Percentiles rank a stretch among this genome's conserved stretches.
phyloP scores from a whole-genome alignment of 2,797 vertebrate species.

The Pelobates cultripes region DNA sequence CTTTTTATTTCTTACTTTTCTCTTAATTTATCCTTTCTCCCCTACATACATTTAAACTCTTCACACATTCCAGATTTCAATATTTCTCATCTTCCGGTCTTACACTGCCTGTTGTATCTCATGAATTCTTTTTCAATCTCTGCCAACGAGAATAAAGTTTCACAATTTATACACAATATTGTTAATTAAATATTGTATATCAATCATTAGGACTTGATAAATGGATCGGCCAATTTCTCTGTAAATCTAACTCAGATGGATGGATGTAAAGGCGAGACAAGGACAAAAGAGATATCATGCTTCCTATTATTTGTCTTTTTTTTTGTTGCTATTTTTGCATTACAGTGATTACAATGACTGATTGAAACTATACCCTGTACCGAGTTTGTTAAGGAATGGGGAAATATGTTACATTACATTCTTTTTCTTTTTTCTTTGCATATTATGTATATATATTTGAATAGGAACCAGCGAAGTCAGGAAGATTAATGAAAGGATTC shows the following conservation, averaged over 20 bases:
- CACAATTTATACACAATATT: too few species aligned
- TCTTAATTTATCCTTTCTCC: too few species aligned
- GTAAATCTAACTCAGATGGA: background rate
- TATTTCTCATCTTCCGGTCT: too few species aligned
- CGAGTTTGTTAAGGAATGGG: background rate
- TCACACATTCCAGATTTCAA: too few species aligned
- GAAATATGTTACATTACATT: conserved; percentile 24
- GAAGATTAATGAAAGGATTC: conserved; percentile 54
- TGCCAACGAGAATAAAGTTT: too few species aligned
- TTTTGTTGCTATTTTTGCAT: background rate
- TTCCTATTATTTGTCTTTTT: background rate
- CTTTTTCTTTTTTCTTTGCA: conserved; percentile 10
- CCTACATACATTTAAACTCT: too few species aligned
- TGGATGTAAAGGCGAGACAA: background rate
- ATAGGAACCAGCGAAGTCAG: conserved; percentile 37
- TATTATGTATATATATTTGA: conserved; percentile 29
- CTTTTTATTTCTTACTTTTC: too few species aligned
- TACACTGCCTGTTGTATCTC: too few species aligned
- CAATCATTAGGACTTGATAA: background rate
- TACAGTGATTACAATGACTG: background rate
- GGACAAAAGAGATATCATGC: background rate
- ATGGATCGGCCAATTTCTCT: background rate
- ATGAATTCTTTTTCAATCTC: too few species aligned
- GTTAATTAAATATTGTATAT: too few species aligned
- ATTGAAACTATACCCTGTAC: background rate